Percentiles rank a stretch among this genome's conserved stretches.
Conservation (phyloP, 2,888 invertebrate genomes). For the Polymixis flavicincta region DNA sequence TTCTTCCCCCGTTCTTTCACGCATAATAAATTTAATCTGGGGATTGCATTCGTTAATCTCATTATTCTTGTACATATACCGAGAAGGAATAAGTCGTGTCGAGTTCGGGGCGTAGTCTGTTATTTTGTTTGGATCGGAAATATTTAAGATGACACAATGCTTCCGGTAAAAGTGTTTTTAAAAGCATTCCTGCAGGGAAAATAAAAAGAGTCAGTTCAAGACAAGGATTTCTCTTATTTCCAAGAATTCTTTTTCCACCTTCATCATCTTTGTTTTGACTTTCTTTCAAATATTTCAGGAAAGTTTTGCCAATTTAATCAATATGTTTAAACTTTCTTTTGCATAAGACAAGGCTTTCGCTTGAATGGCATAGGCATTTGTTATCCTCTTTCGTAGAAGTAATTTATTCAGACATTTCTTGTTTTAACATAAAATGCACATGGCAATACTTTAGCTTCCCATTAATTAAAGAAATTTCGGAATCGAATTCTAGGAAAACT, state of each 20-base stretch:
- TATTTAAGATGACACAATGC: conserved; percentile 14
- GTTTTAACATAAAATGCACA: no score
- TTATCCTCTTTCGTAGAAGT: no score
- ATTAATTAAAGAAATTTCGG: no score
- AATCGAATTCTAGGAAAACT: no score
- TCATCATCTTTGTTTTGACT: background rate
- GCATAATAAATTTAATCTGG: conserved; percentile 71
- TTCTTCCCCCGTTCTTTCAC: conserved; percentile 67
- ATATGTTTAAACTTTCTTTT: background rate
- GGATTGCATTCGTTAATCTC: conserved; percentile 71
- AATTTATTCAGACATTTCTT: no score
- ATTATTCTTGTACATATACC: conserved; percentile 66
- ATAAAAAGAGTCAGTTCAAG: background rate
- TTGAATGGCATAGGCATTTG: no score
- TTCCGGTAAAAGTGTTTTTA: conserved; percentile 2
- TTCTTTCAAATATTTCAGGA: background rate
- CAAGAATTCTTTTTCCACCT: background rate
- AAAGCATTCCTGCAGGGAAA: background rate
- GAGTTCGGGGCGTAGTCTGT: conserved; percentile 9
- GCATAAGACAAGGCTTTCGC: background rate
- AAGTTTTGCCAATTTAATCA: background rate
- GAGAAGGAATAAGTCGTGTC: conserved; percentile 48
- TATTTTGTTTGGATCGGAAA: conserved; percentile 22
- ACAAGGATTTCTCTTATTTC: no score
- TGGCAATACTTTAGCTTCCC: no score